Base-by-base conservation (phyloP, 2,797 vertebrate species). In the Fringilla coelebs region DNA sequence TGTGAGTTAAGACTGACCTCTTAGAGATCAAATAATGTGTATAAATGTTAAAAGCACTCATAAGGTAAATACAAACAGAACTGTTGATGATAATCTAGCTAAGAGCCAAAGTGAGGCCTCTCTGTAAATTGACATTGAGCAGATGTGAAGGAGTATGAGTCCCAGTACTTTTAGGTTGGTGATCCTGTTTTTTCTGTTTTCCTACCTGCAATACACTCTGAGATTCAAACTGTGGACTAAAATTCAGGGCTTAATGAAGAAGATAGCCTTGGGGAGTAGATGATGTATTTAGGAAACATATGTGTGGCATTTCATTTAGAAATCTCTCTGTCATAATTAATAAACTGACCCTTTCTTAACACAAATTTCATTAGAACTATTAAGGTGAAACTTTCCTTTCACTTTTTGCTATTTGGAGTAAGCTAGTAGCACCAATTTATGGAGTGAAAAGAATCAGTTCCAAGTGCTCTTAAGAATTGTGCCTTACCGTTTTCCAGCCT, bases 161-260 rank as follows among this genome's bases (percentile, higher is more conserved):
- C 3, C 3, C 6, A n/a, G 58, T 60, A 40, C 17, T 46, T 91
- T 71, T 60, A 80, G 83, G 31, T 15, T n/a, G 77, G 63, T 73
- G 89, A 82, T 54, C 15, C 41, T 89, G 40, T 67, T 1, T 28
- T 96, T 88, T 73, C 49, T 66, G 85, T 60, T 94, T 85, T 93
- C 87, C 55, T 93, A 43, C 72, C 72, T 70, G 49, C 74, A 89
- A 52, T 87, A 65, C 16, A 20, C 86, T 67, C 31, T 57, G 78
- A 74, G 60, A 90, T 87, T 49, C 72, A 79, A 96, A 89, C 68
- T 92, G 77, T 77, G 89, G 93, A 90, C 68, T 57, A 18, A 88
- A 93, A 81, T 85, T 93, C 77, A 63, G 70, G 72, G 70, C 61
- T 82, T 95, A 46, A 60, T 83, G 34, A 65, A 36, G 4, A 52